These are phyloP conservation scores for Rhinichthys osculus DNA, from an alignment of 2,797 vertebrate genomes.

Conservation along the genomic window DNA sequence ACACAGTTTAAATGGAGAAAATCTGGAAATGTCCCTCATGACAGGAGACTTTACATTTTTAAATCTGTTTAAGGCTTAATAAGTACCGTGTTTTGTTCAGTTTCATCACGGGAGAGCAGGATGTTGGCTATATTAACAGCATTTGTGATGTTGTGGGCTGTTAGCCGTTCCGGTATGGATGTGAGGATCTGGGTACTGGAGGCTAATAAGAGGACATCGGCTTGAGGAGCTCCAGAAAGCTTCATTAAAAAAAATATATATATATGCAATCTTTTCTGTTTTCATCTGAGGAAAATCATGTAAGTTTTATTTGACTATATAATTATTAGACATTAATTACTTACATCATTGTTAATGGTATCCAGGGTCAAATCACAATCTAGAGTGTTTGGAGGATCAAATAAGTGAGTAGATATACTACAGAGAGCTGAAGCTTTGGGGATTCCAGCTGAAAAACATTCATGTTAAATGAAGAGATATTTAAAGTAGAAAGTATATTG, in stretches of 20 bases:
- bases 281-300: background rate
- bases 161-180: slow-evolving; percentile 64
- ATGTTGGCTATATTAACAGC: slow-evolving; percentile 62
- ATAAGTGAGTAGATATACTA: rapidly evolving
- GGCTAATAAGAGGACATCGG: background rate
- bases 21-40: background rate
- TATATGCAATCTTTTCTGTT: background rate
- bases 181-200: slow-evolving; percentile 70
- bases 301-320: background rate
- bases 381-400: background rate
- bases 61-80: background rate
- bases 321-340: background rate
- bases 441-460: slow-evolving; percentile 15
- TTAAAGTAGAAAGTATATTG: background rate
- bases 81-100: slow-evolving; percentile 53
- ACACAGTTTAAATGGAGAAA: background rate
- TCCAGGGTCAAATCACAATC: background rate
- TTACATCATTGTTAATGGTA: background rate
- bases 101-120: slow-evolving; percentile 51
- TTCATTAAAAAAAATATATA: background rate
- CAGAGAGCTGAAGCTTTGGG: background rate
- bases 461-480: background rate
- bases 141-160: slow-evolving; percentile 52
- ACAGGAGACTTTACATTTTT: background rate
- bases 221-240: background rate